A percentile compares a stretch with the other conserved stretches of the same genome.
Evolutionary conservation across 2,888 invertebrate genomes (phyloP).

Genomic region (Melieria picta): DNA sequence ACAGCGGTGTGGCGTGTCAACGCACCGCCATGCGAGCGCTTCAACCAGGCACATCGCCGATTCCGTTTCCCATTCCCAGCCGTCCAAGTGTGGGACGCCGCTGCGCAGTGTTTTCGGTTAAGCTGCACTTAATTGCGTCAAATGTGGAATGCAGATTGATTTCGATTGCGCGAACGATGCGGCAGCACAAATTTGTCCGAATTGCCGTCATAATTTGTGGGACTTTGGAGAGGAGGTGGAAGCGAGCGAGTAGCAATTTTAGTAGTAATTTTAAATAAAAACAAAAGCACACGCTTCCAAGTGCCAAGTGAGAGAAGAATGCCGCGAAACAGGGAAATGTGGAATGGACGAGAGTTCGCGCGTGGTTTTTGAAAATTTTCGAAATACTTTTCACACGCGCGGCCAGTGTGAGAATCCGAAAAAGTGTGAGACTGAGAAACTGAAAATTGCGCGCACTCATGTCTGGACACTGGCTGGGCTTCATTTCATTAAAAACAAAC

Average conservation of each 20-base stretch:
- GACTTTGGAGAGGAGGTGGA: no score
- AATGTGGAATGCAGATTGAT: constrained; percentile 27
- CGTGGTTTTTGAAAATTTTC: constrained; percentile 46
- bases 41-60: background rate
- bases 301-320: no score
- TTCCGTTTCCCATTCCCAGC: constrained; percentile 7
- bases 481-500: no score
- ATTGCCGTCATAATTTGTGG: no score
- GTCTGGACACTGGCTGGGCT: no score
- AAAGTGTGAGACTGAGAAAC: constrained; percentile 42
- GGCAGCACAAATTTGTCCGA: no score
- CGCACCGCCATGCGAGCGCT: constrained; percentile 8
- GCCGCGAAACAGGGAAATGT: background rate
- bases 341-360: constrained; percentile 18
- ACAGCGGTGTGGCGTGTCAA: constrained; percentile 9
- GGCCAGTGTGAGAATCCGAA: constrained; percentile 36
- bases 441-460: constrained; percentile 2
- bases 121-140: constrained; percentile 16
- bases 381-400: constrained; percentile 59
- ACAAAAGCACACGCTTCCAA: no score
- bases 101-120: background rate
- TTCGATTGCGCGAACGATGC: constrained; percentile 5
- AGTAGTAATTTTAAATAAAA: no score
- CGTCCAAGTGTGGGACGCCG: background rate
- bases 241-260: no score